Evolutionary conservation across 1,140 invertebrate species (phyloP), one percentile per base, ranked within the genome.

Genomic region (Onthophagus taurus): DNA sequence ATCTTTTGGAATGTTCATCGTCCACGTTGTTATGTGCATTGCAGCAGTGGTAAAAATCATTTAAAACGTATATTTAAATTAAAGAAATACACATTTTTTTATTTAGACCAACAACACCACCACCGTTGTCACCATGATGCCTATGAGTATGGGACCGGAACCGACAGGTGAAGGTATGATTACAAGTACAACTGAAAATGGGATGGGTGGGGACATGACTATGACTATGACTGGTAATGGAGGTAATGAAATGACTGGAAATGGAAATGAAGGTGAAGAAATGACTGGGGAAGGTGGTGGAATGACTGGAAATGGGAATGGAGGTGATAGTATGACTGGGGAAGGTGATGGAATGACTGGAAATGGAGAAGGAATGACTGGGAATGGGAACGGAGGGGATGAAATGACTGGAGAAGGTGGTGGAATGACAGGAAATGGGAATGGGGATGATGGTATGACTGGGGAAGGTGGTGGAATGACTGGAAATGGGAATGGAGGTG

Each of bases 1-100:
- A n/a, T 80, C 82, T 0, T 87, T 87, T 55, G 80, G 79, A 29
- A 74, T 84, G 59, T 87, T 87, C 46, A 69, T 83, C 2, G 64
- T 85, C 21, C 82, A 87, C 57, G 69, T 87, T 4, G 66, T 84
- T 1, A 80, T 85, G 78, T 77, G 76, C 58, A 77, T 80, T 17
- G 71, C 70, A 34, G 70, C 71, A 64, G 44, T 54, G 41, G 77
- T 80, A 64, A 66, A 62, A 62, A n/a, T 21, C 24, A n/a, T 33
- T 26, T 26, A n/a, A n/a, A n/a, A n/a, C n/a, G n/a, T n/a, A n/a
- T n/a, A n/a, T n/a, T n/a, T n/a, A n/a, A 12, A 11, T 14, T 33
- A 12, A 4, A 33, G 18, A 12, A 33, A 14, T 17, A 5, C 8
- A 4, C 31, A 34, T 9, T 6, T 11, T 17, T 16, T 34, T 17